phyloP scores from a whole-genome alignment of 1,140 invertebrate genomes.

The Nephila pilipes region DNA sequence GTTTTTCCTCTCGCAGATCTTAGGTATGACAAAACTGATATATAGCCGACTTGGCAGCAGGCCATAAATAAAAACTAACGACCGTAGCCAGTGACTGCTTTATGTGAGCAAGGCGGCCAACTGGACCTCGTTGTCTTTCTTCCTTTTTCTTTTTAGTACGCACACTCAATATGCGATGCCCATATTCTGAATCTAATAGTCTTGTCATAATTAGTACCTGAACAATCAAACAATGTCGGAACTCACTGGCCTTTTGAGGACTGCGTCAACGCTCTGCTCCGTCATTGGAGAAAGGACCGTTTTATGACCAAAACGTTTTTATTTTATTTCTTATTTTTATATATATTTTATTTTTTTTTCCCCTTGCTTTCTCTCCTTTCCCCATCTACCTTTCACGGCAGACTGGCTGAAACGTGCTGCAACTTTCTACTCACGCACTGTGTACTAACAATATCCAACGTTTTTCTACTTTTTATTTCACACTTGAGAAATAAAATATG shows the following conservation, averaged over 20 bases:
- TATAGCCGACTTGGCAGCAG: slow-evolving; percentile 66
- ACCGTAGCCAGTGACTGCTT: slow-evolving; percentile 69
- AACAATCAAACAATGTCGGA: slow-evolving; percentile 42
- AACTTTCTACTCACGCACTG: slow-evolving; percentile 17
- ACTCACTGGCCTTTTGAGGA: slow-evolving; percentile 1
- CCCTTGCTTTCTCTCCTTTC: neutral
- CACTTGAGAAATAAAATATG: neutral
- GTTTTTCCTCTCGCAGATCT: slow-evolving; percentile 67
- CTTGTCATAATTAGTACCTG: slow-evolving; percentile 71
- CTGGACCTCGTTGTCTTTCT: slow-evolving; percentile 38
- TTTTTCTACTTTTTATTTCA: neutral
- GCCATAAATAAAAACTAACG: slow-evolving; percentile 77
- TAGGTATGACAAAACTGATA: slow-evolving; percentile 77
- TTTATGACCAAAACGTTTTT: neutral
- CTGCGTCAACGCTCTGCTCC: neutral
- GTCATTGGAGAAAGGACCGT: neutral
- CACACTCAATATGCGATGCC: neutral
- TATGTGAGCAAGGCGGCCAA: slow-evolving; percentile 65
- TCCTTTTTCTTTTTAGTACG: slow-evolving; percentile 29
- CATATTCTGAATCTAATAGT: slow-evolving; percentile 59
- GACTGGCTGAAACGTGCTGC: neutral
- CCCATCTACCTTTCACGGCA: slow-evolving; percentile 14
- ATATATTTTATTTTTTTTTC: no score
- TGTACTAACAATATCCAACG: neutral
- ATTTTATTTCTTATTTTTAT: no score